Evolutionary conservation across 2,888 invertebrate genomes (phyloP), one percentile per base, ranked within the genome.

Genomic region (Neelides folsomi): DNA sequence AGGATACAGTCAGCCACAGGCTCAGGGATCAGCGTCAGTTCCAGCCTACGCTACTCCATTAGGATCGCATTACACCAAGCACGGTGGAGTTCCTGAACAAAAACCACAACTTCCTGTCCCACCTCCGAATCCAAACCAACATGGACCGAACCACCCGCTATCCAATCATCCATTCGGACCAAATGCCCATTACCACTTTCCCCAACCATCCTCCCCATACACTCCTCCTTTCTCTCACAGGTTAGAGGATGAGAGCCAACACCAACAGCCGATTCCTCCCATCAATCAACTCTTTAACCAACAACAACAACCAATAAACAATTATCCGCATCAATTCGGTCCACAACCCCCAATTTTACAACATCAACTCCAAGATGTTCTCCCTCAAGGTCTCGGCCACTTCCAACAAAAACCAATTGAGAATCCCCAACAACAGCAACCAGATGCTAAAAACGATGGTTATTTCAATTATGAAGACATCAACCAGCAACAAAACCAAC

Each of bases 1-100:
- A 58, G 69, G 69, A 6, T 56, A 63, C 18, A 64, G 65, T 34
- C 59, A 68, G 27, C 62, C 67, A 34, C 67, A 67, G 40, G 63
- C 66, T 51, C 66, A 61, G 57, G 13, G 20, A 8, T 12, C 49
- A 49, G 35, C 42, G 6, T 7, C 42, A 27, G 18, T 41, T 16
- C 13, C 51, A 54, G 2, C 49, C 43, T n/a, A 18, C 43, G 8
- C 42, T 49, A 6, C 43, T 43, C 12, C 47, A 51, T 35, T 16
- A 46, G 2, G 6, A n/a, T 1, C 35, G 38, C 15, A 50, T 47
- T 19, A 46, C 50, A 37, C 52, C 54, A 36, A 49, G 49, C 35
- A 50, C 52, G 18, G 52, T 49, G 1, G 53, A 54, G n/a, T 43
- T 39, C 36, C 46, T 27, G n/a, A 68, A 4, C 15, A 27, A 27